These are phyloP conservation scores for Gallinago solitaria DNA, from an alignment of 2,797 vertebrate genomes.

Conservation along the genomic window DNA sequence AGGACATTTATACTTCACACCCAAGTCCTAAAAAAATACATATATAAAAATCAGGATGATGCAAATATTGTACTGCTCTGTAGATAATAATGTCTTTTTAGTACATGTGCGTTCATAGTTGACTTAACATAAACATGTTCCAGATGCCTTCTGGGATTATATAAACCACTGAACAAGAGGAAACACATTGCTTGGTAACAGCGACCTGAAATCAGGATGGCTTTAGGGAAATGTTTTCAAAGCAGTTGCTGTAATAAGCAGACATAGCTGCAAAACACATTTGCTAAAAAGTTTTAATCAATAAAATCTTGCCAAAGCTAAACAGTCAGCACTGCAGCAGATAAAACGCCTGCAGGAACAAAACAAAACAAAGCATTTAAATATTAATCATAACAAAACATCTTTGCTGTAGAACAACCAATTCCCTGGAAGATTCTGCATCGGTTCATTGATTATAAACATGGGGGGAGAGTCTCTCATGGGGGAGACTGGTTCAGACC, in stretches of 20 bases:
- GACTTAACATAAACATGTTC: constrained; percentile 47
- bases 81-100: constrained; percentile 55
- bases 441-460: not conserved
- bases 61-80: constrained; percentile 34
- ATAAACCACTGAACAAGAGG: constrained; percentile 24
- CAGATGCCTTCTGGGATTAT: constrained; percentile 33
- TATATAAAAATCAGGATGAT: constrained; percentile 9
- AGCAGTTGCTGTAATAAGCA: not conserved
- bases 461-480: not conserved
- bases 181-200: constrained; percentile 22
- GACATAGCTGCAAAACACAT: not conserved
- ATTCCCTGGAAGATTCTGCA: not conserved
- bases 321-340: not conserved
- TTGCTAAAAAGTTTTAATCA: not conserved
- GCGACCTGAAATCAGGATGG: not conserved
- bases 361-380: not conserved
- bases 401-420: not conserved
- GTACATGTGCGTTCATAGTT: constrained; percentile 23
- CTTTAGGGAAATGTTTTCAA: constrained; percentile 18
- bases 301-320: not conserved
- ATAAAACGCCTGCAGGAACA: not conserved
- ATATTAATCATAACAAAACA: not conserved
- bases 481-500: not conserved
- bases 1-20: constrained; percentile 40
- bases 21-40: constrained; percentile 23